Base-by-base conservation (phyloP, 2,888 invertebrate genomes). In the Carpatolechia fugitivella region DNA sequence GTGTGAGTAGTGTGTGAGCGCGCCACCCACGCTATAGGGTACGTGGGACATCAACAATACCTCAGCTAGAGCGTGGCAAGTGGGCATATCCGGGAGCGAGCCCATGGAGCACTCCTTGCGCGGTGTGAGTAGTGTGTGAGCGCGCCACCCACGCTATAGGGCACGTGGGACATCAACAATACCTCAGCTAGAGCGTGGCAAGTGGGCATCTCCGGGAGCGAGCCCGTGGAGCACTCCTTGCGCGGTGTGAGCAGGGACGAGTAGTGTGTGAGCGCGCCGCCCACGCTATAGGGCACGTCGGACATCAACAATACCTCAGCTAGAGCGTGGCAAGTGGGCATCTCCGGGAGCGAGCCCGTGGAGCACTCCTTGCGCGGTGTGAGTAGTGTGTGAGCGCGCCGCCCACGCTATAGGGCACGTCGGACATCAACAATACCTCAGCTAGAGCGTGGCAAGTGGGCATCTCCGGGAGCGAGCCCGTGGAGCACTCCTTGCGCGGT, bases 21-120 rank as follows among this genome's bases (percentile, higher is more conserved):
- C n/a, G n/a, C n/a, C n/a, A n/a, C n/a, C n/a, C n/a, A n/a, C n/a
- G n/a, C n/a, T n/a, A n/a, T 24, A 24, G 24, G 3, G 3, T 24
- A 6, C 6, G 6, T 74, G 0, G 78, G 65, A 59, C 66, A 69
- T 10, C 10, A 10, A 77, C n/a, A n/a, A n/a, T n/a, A n/a, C 93
- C 92, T 84, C 79, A 0, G 85, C 84, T 1, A 87, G 62, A 0
- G 82, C 85, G 48, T 86, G 87, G 52, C 82, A 82, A 0, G 84
- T 76, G 33, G 80, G 78, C 83, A 83, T 80, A 55, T 77, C 77
- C 50, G 65, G 54, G 10, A 78, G 51, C 5, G 69, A 59, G 2
- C 72, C 65, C 67, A 70, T 68, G 6, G 81, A 73, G 59, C 72
- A 71, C 8, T 60, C 63, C 33, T 58, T 54, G 7, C 72, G 67